phyloP scores from a whole-genome alignment of 2,888 invertebrate genomes.

The Trachelus tabidus region DNA sequence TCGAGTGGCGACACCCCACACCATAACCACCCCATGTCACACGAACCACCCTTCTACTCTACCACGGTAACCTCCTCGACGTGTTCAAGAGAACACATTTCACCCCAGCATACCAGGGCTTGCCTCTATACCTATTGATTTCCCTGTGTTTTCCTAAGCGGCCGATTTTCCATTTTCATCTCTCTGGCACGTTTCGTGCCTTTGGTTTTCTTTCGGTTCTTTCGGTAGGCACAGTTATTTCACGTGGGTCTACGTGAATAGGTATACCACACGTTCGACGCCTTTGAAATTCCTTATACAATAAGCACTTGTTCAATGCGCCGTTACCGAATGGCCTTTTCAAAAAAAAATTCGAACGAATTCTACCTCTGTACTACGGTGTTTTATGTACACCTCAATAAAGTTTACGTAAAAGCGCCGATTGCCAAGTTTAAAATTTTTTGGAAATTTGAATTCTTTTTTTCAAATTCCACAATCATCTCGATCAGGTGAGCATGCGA shows the following conservation, averaged over 20 bases:
- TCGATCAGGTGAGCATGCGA: background rate
- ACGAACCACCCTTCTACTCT: slow-evolving; percentile 13
- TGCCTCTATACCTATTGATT: slow-evolving; percentile 9
- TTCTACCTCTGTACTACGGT: background rate
- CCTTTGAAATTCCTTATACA: background rate
- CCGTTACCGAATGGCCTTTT: background rate
- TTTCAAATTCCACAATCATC: background rate
- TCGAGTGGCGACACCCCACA: slow-evolving; percentile 32
- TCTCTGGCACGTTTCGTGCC: slow-evolving; percentile 14
- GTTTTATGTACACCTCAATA: background rate
- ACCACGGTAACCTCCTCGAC: slow-evolving; percentile 21
- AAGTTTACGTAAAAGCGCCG: background rate
- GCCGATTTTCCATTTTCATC: slow-evolving; percentile 30
- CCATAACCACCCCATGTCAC: slow-evolving; percentile 18
- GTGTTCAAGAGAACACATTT: slow-evolving; percentile 39
- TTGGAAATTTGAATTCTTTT: background rate
- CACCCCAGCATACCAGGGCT: slow-evolving; percentile 12
- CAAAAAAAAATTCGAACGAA: background rate
- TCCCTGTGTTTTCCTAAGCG: slow-evolving; percentile 33
- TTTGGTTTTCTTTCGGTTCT: background rate
- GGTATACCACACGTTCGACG: background rate
- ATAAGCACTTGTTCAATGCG: background rate
- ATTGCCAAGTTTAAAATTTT: background rate
- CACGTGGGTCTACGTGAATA: background rate
- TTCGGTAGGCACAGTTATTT: background rate